Evolutionary conservation across 2,113 vertebrate species (phyloP).

Genomic region (Lophius piscatorius): DNA sequence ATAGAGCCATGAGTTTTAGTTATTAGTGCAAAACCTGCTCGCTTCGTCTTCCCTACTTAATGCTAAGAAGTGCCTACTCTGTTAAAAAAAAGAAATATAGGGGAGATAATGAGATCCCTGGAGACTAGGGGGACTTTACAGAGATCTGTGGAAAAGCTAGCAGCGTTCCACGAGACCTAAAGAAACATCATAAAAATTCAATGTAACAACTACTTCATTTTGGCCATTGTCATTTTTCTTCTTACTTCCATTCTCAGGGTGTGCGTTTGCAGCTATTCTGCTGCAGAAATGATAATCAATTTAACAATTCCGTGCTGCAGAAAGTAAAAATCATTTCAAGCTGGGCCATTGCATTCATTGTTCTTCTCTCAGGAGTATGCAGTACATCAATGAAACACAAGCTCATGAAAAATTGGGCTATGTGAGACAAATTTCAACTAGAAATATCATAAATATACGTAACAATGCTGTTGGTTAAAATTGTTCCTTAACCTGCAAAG

Average conservation of each 20-base stretch:
- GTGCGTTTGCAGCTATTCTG: constrained; percentile 29
- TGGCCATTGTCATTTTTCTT: constrained; percentile 72
- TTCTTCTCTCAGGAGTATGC: constrained; percentile 27
- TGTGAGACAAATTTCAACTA: neutral
- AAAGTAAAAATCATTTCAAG: constrained; percentile 38
- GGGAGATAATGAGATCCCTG: constrained; percentile 81
- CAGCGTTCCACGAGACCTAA: constrained; percentile 69
- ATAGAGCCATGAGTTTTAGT: constrained; percentile 59
- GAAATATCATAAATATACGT: constrained; percentile 10
- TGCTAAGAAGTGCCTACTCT: constrained; percentile 77
- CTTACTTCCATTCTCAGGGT: constrained; percentile 31
- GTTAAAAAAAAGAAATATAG: constrained; percentile 76
- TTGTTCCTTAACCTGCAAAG: neutral
- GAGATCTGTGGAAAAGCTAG: constrained; percentile 70
- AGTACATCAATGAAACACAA: constrained; percentile 12
- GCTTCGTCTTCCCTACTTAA: constrained; percentile 72
- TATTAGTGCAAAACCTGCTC: constrained; percentile 67
- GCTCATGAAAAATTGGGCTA: neutral
- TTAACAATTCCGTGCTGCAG: constrained; percentile 47
- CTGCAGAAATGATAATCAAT: constrained; percentile 69
- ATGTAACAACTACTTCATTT: constrained; percentile 72
- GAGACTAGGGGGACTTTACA: constrained; percentile 73
- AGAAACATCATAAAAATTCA: constrained; percentile 72
- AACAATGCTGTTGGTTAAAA: constrained; percentile 1
- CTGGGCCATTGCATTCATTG: constrained; percentile 36